These are phyloP conservation scores for Leptodactylus fuscus DNA, from an alignment of 2,113 vertebrate species.

Conservation along the genomic window DNA sequence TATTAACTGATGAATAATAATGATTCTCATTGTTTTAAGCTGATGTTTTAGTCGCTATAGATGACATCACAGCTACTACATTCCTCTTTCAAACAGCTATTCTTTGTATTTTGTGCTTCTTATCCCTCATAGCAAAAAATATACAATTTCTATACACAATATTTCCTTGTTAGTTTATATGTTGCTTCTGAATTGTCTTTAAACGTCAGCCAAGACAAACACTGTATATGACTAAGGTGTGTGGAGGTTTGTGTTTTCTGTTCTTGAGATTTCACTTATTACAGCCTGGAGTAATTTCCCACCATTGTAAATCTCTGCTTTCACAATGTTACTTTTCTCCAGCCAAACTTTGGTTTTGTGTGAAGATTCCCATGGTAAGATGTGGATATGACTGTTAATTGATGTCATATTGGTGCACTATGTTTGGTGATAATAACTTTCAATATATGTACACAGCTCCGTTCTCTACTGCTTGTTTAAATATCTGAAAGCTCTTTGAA, in stretches of 20 bases:
- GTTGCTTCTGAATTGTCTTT: background rate
- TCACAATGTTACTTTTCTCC: slow-evolving; percentile 10
- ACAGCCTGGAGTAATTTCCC: slow-evolving; percentile 22
- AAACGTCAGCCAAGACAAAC: slow-evolving; percentile 17
- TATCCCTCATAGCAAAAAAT: background rate
- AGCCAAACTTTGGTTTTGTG: slow-evolving; percentile 25
- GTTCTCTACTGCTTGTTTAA: background rate
- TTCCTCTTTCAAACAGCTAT: background rate
- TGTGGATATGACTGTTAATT: slow-evolving; percentile 29
- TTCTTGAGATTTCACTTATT: slow-evolving; percentile 21
- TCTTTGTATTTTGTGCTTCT: background rate
- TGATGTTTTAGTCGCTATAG: background rate
- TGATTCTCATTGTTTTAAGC: no score
- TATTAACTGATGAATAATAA: no score
- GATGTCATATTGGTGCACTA: background rate
- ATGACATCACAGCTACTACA: background rate
- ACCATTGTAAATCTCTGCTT: slow-evolving; percentile 42
- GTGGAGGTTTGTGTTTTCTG: background rate
- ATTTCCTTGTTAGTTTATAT: slow-evolving; percentile 5
- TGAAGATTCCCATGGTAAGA: slow-evolving; percentile 37
- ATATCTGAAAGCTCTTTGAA: background rate
- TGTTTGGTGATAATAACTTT: background rate
- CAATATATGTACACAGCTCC: background rate
- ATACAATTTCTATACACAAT: background rate
- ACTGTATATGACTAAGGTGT: slow-evolving; percentile 1